Conservation (phyloP, 2,797 vertebrate species). For the Neomorphus geoffroyi region DNA sequence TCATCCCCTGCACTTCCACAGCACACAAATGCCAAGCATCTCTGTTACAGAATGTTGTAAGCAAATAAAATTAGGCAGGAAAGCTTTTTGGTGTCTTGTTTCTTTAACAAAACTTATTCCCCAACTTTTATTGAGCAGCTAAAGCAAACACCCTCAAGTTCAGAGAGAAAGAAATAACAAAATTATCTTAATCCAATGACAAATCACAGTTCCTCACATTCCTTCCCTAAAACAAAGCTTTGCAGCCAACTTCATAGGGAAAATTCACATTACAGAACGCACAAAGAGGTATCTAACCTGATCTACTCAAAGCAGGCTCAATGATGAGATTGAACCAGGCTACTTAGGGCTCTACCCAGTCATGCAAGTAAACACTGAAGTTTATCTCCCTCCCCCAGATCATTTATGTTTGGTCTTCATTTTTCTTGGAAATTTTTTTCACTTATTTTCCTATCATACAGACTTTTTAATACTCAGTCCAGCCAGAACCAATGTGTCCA, state of each 20-base stretch:
- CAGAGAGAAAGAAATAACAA: background rate
- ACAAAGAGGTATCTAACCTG: background rate
- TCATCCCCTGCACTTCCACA: background rate
- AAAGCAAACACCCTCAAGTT: background rate
- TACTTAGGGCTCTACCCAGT: background rate
- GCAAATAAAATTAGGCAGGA: background rate
- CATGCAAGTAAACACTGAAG: background rate
- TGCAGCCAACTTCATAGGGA: background rate
- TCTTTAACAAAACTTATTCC: background rate
- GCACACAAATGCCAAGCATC: background rate
- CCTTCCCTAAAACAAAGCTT: background rate
- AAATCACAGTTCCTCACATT: background rate
- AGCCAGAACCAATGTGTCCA: background rate
- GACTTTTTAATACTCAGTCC: background rate
- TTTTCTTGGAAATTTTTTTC: background rate
- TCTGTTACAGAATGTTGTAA: background rate
- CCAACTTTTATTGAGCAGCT: background rate
- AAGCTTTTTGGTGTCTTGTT: background rate
- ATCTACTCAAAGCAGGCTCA: background rate
- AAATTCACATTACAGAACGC: background rate
- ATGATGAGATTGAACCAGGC: background rate
- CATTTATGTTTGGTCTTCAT: fast-evolving
- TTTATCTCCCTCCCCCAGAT: background rate
- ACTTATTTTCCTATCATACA: background rate
- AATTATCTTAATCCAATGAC: background rate